phyloP scores from a whole-genome alignment of 2,113 vertebrate species.

The Seriola quinqueradiata region DNA sequence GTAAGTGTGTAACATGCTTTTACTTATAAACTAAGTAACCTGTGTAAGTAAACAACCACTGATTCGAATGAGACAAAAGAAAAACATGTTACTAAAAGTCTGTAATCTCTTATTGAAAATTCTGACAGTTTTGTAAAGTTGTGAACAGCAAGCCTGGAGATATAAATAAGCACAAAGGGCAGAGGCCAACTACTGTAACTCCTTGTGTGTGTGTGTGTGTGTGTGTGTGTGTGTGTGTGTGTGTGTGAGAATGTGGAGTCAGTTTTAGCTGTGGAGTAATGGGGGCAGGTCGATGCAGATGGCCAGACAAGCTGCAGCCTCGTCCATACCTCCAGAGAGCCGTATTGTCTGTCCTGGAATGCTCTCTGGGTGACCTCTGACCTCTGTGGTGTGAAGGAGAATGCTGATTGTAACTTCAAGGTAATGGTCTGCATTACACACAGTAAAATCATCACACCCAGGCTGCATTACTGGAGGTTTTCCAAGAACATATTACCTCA shows the following conservation, averaged over 20 bases:
- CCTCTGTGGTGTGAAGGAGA: constrained; percentile 50
- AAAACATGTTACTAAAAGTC: too few relatives aligned
- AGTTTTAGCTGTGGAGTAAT: constrained; percentile 12
- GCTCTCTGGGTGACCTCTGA: constrained; percentile 56
- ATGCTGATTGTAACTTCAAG: constrained; percentile 41
- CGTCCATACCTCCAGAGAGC: constrained; percentile 64
- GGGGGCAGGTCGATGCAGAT: constrained; percentile 61
- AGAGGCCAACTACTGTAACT: too few relatives aligned
- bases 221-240: too few relatives aligned
- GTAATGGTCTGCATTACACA: constrained; percentile 27
- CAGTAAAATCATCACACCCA: constrained; percentile 12
- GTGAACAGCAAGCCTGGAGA: too few relatives aligned
- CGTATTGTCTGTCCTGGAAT: constrained; percentile 68
- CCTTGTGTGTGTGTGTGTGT: background rate
- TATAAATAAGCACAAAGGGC: too few relatives aligned
- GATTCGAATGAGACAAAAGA: too few relatives aligned
- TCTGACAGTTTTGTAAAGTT: too few relatives aligned
- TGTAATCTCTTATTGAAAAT: too few relatives aligned
- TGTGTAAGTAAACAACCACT: too few relatives aligned
- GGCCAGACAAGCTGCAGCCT: constrained; percentile 62
- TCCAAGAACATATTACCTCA: constrained; percentile 39
- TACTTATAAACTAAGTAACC: too few relatives aligned
- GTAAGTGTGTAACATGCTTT: too few relatives aligned
- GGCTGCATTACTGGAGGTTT: constrained; percentile 10
- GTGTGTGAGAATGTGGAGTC: background rate